A percentile compares a stretch with the other conserved stretches of the same genome.
These are phyloP conservation scores for Pocillopora verrucosa DNA, from an alignment of 64 coral and sea anemone genomes.

Conservation along the genomic window DNA sequence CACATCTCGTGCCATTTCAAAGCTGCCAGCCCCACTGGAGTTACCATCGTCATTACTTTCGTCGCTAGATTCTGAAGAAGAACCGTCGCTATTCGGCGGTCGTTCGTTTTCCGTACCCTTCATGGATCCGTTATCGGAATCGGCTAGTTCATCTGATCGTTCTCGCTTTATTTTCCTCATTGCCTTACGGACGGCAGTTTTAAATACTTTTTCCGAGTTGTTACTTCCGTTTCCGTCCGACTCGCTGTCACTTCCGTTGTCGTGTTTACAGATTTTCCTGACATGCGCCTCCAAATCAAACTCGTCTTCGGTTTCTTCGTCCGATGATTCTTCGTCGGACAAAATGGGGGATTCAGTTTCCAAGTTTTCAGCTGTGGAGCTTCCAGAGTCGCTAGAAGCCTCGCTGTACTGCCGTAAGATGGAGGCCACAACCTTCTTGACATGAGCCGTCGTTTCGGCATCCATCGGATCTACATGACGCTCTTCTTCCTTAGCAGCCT, in stretches of 20 bases:
- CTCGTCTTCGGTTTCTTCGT: slow-evolving; percentile 4
- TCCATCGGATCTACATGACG: background rate
- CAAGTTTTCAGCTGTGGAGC: background rate
- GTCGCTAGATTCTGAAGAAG: slow-evolving; percentile 13
- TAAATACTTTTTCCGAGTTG: slow-evolving; percentile 1
- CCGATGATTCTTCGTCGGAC: slow-evolving; percentile 2
- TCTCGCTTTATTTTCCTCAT: slow-evolving; percentile 19
- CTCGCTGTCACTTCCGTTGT: background rate
- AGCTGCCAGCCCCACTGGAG: too few relatives aligned
- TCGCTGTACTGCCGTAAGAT: background rate
- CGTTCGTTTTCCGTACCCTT: slow-evolving; percentile 14
- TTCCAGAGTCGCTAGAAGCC: background rate
- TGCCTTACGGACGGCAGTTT: slow-evolving; percentile 25
- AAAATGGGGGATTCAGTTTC: background rate
- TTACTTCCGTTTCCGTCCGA: slow-evolving; percentile 3
- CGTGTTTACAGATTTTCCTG: slow-evolving; percentile 11
- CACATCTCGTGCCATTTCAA: background rate
- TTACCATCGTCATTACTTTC: background rate
- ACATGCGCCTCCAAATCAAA: slow-evolving; percentile 57
- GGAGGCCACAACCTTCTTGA: background rate
- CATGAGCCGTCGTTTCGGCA: background rate
- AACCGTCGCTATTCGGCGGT: slow-evolving; percentile 21
- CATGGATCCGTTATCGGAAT: slow-evolving; percentile 13
- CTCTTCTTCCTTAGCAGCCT: background rate
- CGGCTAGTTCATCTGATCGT: background rate